These are phyloP conservation scores for Druon quercuslanigerum DNA, from an alignment of 1,140 invertebrate genomes.

Conservation along the genomic window DNA sequence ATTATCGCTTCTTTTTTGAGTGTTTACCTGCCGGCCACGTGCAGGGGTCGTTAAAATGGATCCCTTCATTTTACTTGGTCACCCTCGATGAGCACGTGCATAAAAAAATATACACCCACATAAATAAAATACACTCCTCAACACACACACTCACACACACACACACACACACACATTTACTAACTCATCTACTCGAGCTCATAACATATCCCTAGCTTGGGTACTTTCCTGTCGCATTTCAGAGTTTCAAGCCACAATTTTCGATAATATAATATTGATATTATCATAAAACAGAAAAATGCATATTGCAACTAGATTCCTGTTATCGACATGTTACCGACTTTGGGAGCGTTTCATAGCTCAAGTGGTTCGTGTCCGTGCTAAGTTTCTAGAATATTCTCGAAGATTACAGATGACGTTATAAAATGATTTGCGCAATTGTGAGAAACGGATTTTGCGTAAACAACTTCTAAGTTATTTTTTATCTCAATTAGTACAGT, in stretches of 20 bases:
- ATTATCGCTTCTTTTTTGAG: constrained; percentile 27
- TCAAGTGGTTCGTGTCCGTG: too few species aligned
- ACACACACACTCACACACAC: neutral
- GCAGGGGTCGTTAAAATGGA: constrained; percentile 28
- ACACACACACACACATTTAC: neutral
- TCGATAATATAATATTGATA: constrained; percentile 23
- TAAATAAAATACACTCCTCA: constrained; percentile 16
- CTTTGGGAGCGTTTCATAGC: too few species aligned
- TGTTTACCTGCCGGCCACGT: constrained; percentile 27
- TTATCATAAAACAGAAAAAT: neutral
- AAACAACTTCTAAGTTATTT: too few species aligned
- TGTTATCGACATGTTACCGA: too few species aligned
- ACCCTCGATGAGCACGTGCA: constrained; percentile 16
- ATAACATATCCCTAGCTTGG: constrained; percentile 7
- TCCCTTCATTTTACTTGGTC: constrained; percentile 20
- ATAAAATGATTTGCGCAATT: too few species aligned
- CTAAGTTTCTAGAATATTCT: too few species aligned
- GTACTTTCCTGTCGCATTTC: constrained; percentile 6
- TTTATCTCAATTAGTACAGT: too few species aligned
- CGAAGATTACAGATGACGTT: too few species aligned
- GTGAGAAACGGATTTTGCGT: too few species aligned
- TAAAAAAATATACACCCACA: neutral
- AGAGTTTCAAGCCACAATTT: constrained; percentile 17
- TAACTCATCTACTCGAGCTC: neutral
- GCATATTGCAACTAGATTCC: too few species aligned